phyloP scores from a whole-genome alignment of 2,797 vertebrate species.

The Syngnathus rostellatus region DNA sequence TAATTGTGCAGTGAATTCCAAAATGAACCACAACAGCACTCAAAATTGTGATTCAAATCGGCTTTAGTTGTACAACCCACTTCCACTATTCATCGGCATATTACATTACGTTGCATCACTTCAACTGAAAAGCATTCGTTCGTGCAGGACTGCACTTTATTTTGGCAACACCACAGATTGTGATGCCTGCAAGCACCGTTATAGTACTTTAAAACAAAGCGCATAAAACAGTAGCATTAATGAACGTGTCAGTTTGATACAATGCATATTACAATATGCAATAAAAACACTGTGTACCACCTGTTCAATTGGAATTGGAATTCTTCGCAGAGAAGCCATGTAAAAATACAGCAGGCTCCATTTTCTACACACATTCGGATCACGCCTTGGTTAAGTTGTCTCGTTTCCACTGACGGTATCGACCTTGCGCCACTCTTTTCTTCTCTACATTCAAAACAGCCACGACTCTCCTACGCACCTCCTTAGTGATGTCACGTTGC shows the following conservation, averaged over 20 bases:
- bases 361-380: too few species aligned
- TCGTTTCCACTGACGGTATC: too few species aligned
- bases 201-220: not conserved
- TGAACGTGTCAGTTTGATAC: not conserved
- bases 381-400: too few species aligned
- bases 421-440: too few species aligned
- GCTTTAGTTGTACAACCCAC: not conserved
- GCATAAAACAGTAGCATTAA: not conserved
- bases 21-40: not conserved
- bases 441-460: too few species aligned
- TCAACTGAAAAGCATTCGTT: slow-evolving; percentile 32
- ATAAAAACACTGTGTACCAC: not conserved
- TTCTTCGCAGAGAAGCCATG: not conserved
- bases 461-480: too few species aligned
- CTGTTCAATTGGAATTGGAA: not conserved
- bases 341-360: not conserved
- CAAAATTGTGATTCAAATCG: not conserved
- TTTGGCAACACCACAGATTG: not conserved
- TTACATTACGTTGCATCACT: slow-evolving; percentile 15
- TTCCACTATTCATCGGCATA: not conserved
- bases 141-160: slow-evolving; percentile 13
- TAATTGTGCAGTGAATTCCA: not conserved
- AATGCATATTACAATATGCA: not conserved
- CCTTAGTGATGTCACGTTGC: too few species aligned
- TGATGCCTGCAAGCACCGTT: slow-evolving; percentile 7